Percentiles rank a stretch among this genome's conserved stretches.
Evolutionary conservation across 2,797 vertebrate species (phyloP).

Genomic region (Myotis myotis): DNA sequence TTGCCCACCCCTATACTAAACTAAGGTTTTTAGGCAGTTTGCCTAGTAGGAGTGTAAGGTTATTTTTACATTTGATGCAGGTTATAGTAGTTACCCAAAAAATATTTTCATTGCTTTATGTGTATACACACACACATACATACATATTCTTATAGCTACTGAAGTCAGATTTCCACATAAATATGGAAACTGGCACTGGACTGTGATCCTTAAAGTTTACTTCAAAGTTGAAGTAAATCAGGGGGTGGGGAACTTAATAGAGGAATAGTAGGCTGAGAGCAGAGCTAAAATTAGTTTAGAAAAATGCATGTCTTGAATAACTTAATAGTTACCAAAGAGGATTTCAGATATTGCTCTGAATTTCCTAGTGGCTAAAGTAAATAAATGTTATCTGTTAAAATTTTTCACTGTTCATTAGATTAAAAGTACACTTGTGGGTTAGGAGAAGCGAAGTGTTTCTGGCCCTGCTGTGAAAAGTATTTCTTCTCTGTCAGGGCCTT

Average conservation of each 20-base stretch:
- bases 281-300: constrained; percentile 23
- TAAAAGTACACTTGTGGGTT: background rate
- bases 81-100: constrained; percentile 32
- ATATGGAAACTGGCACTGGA: constrained; percentile 3
- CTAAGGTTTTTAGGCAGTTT: background rate
- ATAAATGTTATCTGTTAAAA: constrained; percentile 27
- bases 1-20: background rate
- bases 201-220: constrained; percentile 11
- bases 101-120: background rate
- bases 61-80: constrained; percentile 11
- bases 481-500: background rate
- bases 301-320: background rate
- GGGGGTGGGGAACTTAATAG: background rate
- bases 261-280: constrained; percentile 7
- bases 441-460: constrained; percentile 15
- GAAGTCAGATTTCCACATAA: constrained; percentile 2
- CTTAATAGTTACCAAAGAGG: constrained; percentile 3
- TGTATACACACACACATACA: background rate
- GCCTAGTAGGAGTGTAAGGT: background rate
- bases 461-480: background rate
- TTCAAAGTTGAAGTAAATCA: constrained; percentile 12
- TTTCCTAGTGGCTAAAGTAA: constrained; percentile 3
- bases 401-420: background rate
- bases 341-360: constrained; percentile 29
- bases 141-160: background rate